Evolutionary conservation across 2,113 vertebrate genomes (phyloP), one percentile per base, ranked within the genome.

Genomic region (Myotis davidii): DNA sequence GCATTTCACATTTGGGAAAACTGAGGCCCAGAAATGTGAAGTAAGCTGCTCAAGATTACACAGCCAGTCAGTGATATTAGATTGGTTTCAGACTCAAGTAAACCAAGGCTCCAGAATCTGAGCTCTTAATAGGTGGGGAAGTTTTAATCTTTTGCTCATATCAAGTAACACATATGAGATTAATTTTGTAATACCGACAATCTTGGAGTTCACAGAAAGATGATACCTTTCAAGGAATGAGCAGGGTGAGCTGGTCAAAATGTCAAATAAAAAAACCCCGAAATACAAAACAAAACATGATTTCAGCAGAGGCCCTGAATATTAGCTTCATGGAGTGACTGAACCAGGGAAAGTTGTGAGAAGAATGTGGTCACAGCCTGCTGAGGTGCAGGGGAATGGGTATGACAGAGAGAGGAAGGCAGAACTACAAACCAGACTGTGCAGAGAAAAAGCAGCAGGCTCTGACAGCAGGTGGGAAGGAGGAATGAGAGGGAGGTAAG

Each of bases 371-470:
- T 69, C 5, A 10, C 12, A 29, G 52, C 90, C 87, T 14, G 59
- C 82, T 92, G 83, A 85, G 96, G 39, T 85, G 59, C 85, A 0
- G 1, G 27, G 64, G 76, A 79, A 32, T 17, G 23, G 34, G 59
- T 48, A 5, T 50, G 72, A 32, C 16, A 50, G 48, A 32, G 85
- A 88, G 20, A 90, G 72, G 76, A 59, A 92, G 52, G 69, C 48
- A 97, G 59, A 92, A 64, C 72, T 91, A 37, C 56, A n/a, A 67
- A 59, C 56, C 95, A 97, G 95, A 96, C 95, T 97, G 90, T 81
- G 48, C 29, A 42, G 85, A 92, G 67, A 67, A 83, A 87, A 87
- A 85, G 88, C 96, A 97, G 97, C 97, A 97, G 96, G 92, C 76
- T 82, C 48, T 73, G 85, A 90, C 94, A 95, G 97, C 95, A 88